Evolutionary conservation across 2,888 invertebrate genomes (phyloP), one percentile per base, ranked within the genome.

Genomic region (Blomia tropicalis): DNA sequence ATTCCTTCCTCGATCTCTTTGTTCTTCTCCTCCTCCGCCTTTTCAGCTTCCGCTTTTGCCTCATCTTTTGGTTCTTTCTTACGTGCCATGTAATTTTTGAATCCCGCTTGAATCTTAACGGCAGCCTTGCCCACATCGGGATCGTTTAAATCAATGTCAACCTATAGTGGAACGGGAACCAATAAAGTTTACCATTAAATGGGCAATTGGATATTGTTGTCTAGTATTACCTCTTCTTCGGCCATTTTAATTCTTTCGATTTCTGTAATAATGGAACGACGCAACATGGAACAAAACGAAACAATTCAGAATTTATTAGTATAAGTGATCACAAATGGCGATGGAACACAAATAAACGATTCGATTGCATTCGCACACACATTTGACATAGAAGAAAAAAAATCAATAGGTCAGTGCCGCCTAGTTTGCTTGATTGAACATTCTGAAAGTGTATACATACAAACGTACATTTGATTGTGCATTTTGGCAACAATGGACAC

Each of bases 61-160:
- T 5, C 56, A n/a, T 3, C 29, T 56, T 56, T 56, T 14, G 25
- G 25, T 3, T 56, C 22, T 32, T 64, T 63, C 43, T 64, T 62
- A 19, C 58, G 59, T 29, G 54, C 62, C 19, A 61, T 65, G 43
- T 63, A 66, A n/a, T 63, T 64, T 59, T 65, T 66, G 63, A 66
- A 66, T 7, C 66, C 62, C 14, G 63, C 63, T 62, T 67, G 67
- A 19, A 67, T 67, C 63, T 62, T 67, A 27, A 60, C 43, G 22
- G 67, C 67, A 14, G 66, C 67, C 61, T 65, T 65, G 19, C 62
- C 66, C 19, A 66, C 32, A 7, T 67, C 67, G 17, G 62, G 58
- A 58, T 66, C 66, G 1, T 43, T 67, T 19, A 65, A 32, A 56
- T 66, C 67, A 29, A 66, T 65, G 17, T 64, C 65, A 22, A 63